Evolutionary conservation across 2,888 invertebrate genomes (phyloP).

Genomic region (Anthoptus insignis): DNA sequence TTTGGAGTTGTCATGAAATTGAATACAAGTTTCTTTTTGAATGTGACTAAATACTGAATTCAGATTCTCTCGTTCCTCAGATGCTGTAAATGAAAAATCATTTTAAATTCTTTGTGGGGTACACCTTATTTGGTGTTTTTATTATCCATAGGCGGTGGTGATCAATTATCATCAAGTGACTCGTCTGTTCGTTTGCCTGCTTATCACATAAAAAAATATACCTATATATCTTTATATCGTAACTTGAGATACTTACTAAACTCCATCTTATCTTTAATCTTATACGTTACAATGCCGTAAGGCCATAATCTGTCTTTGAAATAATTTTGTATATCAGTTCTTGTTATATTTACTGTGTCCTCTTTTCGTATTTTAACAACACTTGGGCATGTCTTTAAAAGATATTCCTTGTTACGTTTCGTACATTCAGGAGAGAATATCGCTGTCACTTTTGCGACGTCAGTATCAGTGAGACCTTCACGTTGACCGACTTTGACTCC

Average conservation of each 20-base stretch:
- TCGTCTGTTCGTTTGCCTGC: too few relatives aligned
- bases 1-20: constrained; percentile 60
- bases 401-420: constrained; percentile 69
- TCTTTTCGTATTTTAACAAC: constrained; percentile 57
- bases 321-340: constrained; percentile 63
- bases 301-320: constrained; percentile 71
- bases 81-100: constrained; percentile 57
- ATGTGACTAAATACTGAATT: constrained; percentile 72
- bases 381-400: constrained; percentile 72
- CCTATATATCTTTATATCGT: too few relatives aligned
- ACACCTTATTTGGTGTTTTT: too few relatives aligned
- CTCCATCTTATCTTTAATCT: constrained; percentile 63
- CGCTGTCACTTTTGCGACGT: constrained; percentile 69
- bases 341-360: constrained; percentile 39
- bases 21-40: constrained; percentile 75
- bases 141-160: too few relatives aligned
- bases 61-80: constrained; percentile 76
- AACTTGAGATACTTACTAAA: constrained; percentile 65
- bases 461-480: constrained; percentile 70
- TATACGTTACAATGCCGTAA: constrained; percentile 68
- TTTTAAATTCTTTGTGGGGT: too few relatives aligned
- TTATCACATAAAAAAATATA: too few relatives aligned
- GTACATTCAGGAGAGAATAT: constrained; percentile 70
- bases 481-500: constrained; percentile 66
- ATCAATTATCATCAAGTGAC: too few relatives aligned